Percentiles rank a stretch among this genome's conserved stretches.
These are phyloP conservation scores for Sesia apiformis DNA, from an alignment of 2,888 invertebrate genomes.

Conservation along the genomic window DNA sequence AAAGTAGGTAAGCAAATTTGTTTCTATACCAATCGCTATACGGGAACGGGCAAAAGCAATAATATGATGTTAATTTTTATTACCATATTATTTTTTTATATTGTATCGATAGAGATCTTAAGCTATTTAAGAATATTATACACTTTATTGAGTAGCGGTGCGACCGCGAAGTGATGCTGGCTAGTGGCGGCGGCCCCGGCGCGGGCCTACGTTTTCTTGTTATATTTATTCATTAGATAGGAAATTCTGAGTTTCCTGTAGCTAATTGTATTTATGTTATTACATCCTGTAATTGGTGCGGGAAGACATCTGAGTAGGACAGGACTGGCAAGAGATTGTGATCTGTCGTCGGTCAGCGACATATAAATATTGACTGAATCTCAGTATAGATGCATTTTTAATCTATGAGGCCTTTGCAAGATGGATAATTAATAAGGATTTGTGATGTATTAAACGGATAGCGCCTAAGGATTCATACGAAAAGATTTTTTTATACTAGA, in stretches of 20 bases:
- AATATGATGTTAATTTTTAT: conserved; percentile 74
- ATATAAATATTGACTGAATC: conserved; percentile 76
- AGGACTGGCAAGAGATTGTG: conserved; percentile 73
- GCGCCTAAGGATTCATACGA: conserved; percentile 76
- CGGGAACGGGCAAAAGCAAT: conserved; percentile 76
- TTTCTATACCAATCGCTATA: conserved; percentile 75
- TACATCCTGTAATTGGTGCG: conserved; percentile 66
- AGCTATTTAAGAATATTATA: conserved; percentile 57
- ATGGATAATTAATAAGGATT: conserved; percentile 74
- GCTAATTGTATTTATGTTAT: conserved; percentile 72
- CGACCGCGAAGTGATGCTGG: conserved; percentile 70
- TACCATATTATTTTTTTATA: conserved; percentile 74
- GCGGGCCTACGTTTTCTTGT: conserved; percentile 57
- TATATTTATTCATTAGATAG: conserved; percentile 73
- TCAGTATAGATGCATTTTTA: conserved; percentile 76
- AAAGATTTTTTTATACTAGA: conserved; percentile 75
- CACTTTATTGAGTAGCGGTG: conserved; percentile 61
- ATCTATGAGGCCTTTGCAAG: conserved; percentile 75
- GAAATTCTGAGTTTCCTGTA: conserved; percentile 73
- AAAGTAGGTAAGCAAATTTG: conserved; percentile 65
- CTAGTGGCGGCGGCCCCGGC: conserved; percentile 52
- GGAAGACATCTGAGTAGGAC: conserved; percentile 63
- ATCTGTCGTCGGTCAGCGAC: conserved; percentile 74
- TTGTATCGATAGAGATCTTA: conserved; percentile 66
- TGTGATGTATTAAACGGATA: conserved; percentile 75